Conservation (phyloP, 1,140 invertebrate species). For the Venustaconcha ellipsiformis region DNA sequence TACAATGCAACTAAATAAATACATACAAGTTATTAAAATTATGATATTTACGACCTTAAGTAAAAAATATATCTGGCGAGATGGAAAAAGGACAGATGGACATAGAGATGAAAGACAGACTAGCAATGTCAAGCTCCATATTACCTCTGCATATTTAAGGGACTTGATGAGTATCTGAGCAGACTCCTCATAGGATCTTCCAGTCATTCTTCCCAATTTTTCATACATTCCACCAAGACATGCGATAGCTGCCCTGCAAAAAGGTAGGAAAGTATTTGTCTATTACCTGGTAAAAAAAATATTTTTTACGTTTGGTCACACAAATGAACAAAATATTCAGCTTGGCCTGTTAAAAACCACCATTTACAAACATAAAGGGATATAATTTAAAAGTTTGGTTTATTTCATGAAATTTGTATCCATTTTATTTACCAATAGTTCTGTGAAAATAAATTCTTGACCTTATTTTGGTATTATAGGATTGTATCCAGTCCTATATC, state of each 20-base stretch:
- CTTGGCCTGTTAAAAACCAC: no score
- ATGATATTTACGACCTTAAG: background rate
- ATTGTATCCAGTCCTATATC: no score
- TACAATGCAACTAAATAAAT: no score
- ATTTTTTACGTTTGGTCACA: background rate
- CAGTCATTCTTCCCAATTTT: conserved; percentile 98
- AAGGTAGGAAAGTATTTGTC: conserved; percentile 18
- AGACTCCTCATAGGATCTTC: conserved; percentile 97
- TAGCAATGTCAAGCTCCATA: background rate
- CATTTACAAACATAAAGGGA: no score
- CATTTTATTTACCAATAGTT: no score
- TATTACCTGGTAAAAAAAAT: background rate
- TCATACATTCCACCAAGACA: conserved; percentile 98
- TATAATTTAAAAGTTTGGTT: no score
- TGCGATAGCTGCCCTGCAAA: conserved; percentile 90
- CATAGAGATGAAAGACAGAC: background rate
- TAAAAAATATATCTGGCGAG: background rate
- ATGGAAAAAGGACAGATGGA: background rate
- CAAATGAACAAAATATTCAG: no score
- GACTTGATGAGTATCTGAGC: conserved; percentile 92
- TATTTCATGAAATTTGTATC: conserved; percentile 5
- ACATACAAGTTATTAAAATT: background rate
- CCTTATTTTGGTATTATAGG: no score
- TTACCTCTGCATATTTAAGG: conserved; percentile 88
- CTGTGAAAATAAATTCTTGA: no score